A percentile compares a stretch with the other conserved stretches of the same genome.
Evolutionary conservation across 2,888 invertebrate species (phyloP).

Genomic region (Anthrax anthrax): DNA sequence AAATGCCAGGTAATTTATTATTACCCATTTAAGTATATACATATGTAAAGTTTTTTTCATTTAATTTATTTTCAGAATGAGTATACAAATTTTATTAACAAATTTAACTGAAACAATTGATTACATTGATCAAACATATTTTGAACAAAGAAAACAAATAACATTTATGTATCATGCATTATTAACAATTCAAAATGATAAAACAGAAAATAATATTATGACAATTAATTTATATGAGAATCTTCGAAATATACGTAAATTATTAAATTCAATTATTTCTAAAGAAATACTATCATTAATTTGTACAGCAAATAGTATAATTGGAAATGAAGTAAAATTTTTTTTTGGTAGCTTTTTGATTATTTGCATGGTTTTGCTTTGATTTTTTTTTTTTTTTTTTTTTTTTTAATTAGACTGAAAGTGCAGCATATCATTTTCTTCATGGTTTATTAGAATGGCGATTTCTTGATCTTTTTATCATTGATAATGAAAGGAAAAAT

Average conservation of each 20-base stretch:
- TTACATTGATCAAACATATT: neutral
- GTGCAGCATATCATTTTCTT: constrained; percentile 29
- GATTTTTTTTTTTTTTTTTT: neutral
- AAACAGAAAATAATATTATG: too few species aligned
- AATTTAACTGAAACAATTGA: neutral
- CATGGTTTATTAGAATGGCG: constrained; percentile 33
- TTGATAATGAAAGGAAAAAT: neutral
- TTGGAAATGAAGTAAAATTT: neutral
- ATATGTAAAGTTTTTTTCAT: neutral
- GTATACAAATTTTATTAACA: neutral
- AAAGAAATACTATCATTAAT: neutral
- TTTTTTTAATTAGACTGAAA: constrained; percentile 12
- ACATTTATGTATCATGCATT: neutral
- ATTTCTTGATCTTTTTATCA: constrained; percentile 22
- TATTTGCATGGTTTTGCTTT: neutral
- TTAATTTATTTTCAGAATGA: neutral
- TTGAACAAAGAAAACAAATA: neutral
- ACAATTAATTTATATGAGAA: neutral
- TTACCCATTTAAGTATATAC: neutral
- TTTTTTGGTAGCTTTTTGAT: too few species aligned
- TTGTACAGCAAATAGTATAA: neutral
- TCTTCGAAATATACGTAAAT: neutral
- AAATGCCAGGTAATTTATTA: neutral
- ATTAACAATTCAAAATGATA: neutral
- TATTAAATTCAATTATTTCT: neutral